Conservation (phyloP, 2,113 vertebrate genomes). For the Corynorhinus townsendii region DNA sequence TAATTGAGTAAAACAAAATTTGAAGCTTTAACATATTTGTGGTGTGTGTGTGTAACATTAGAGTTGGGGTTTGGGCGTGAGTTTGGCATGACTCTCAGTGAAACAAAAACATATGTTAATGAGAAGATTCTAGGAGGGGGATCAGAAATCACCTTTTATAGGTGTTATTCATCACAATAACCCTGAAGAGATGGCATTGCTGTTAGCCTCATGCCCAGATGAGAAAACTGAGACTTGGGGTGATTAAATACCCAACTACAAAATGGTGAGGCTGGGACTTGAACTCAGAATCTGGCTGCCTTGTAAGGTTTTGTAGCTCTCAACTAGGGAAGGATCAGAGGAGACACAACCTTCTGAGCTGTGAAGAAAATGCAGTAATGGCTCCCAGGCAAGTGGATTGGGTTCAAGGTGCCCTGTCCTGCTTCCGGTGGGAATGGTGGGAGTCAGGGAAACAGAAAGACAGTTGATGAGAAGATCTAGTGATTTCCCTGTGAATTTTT, state of each 20-base stretch:
- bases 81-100: neutral
- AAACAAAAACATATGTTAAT: neutral
- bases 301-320: neutral
- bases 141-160: neutral
- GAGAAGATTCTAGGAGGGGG: neutral
- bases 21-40: neutral
- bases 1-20: neutral
- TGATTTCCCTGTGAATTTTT: conserved; percentile 20
- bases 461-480: neutral
- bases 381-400: neutral
- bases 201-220: neutral
- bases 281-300: neutral
- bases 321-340: neutral
- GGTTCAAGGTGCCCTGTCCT: neutral
- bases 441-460: neutral
- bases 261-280: neutral
- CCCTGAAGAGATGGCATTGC: neutral
- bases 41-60: neutral
- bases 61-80: neutral
- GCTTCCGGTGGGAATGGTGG: neutral
- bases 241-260: neutral
- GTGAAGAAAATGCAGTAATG: neutral
- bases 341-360: neutral
- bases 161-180: neutral
- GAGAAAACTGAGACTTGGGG: neutral